Conservation (phyloP, 2,113 vertebrate species). For the Oreochromis tanganicae region DNA sequence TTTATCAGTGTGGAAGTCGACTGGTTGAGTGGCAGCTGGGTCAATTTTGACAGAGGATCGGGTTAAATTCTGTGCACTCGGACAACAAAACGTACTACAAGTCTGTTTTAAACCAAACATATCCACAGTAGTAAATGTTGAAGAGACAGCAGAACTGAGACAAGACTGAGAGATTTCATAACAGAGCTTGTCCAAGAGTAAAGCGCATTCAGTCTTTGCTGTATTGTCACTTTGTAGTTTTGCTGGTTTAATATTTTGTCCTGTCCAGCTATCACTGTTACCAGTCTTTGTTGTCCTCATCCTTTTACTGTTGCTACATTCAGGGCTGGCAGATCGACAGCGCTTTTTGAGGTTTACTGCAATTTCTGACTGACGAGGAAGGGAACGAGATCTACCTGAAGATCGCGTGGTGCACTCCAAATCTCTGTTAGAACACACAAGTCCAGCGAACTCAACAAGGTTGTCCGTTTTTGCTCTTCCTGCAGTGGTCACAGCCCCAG, state of each 20-base stretch:
- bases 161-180: neutral
- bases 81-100: neutral
- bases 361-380: neutral
- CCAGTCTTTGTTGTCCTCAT: neutral
- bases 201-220: neutral
- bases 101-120: neutral
- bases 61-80: neutral
- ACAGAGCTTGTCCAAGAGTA: neutral
- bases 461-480: neutral
- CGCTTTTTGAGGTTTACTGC: slow-evolving; percentile 57
- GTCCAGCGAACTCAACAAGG: neutral
- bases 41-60: neutral
- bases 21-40: neutral
- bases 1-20: neutral
- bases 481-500: neutral
- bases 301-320: slow-evolving; percentile 41
- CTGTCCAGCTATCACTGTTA: neutral
- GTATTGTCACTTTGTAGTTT: neutral
- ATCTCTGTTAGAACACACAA: neutral
- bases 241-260: neutral
- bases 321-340: slow-evolving; percentile 38
- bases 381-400: neutral
- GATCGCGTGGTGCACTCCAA: neutral
- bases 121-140: neutral
- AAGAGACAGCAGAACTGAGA: neutral